Evolutionary conservation across 2,888 invertebrate species (phyloP), one percentile per base, ranked within the genome.

Genomic region (Ichneumon xanthorius): DNA sequence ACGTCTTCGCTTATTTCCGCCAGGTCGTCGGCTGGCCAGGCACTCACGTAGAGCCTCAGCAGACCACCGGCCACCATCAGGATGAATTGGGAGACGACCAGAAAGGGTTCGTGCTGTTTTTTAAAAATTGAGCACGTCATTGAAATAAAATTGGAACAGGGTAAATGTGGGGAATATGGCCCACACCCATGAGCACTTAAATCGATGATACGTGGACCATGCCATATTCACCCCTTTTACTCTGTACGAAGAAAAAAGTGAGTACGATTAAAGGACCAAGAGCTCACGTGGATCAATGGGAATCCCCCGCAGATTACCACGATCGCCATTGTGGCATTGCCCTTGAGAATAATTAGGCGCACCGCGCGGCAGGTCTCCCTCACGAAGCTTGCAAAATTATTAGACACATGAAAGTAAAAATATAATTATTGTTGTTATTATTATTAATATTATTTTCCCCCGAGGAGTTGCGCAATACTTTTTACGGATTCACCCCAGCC

Each of bases 21-120:
- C 19, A 92, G 87, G 79, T 92, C 90, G 65, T 92, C 90, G 3
- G 92, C 92, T 4, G 92, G 91, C 88, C 91, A 90, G 4, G 90
- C 87, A n/a, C 83, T 91, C 0, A 91, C 82, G 58, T 89, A 92
- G 2, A 92, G 86, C 19, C 89, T 89, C 14, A 89, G 72, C 45
- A 89, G 88, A n/a, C 90, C 90, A 33, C 85, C 87, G n/a, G 88
- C 4, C 1, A 90, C 84, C 88, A 92, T 84, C 14, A 88, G 83
- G 37, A 90, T 67, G 30, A 90, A 92, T 76, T 89, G 89, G 2
- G 88, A 84, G 26, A 88, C 40, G 7, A 90, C 87, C 48, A 86
- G 70, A 14, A 89, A 45, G 0, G 91, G 87, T 72, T 88, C 86
- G 40, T 88, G 87, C 91, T 91, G 63, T 67, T 26, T n/a, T 26